Conservation (phyloP, 2,888 invertebrate species). For the Pyrochroa serraticornis region DNA sequence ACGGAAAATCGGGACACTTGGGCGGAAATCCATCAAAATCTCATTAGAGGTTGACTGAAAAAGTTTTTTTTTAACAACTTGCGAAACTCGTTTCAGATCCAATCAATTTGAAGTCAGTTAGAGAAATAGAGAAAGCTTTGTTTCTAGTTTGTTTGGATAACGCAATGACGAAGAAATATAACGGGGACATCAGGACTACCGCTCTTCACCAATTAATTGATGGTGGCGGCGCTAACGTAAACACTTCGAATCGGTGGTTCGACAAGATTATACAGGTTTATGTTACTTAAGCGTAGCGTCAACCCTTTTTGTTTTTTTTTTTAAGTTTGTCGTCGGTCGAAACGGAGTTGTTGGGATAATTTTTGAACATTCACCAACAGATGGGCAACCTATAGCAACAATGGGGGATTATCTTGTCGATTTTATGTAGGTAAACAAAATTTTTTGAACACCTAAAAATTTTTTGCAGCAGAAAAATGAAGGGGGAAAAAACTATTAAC, state of each 20-base stretch:
- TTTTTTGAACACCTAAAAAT: slow-evolving; percentile 4
- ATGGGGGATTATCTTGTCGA: slow-evolving; percentile 81
- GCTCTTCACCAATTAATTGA: slow-evolving; percentile 78
- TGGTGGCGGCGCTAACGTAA: slow-evolving; percentile 75
- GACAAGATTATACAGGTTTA: slow-evolving; percentile 91
- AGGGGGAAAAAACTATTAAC: slow-evolving; percentile 57
- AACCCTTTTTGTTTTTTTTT: slow-evolving; percentile 17
- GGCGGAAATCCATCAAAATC: slow-evolving; percentile 72
- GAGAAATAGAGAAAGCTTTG: slow-evolving; percentile 75
- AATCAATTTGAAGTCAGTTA: slow-evolving; percentile 64
- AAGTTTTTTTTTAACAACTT: not conserved
- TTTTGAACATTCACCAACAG: slow-evolving; percentile 94
- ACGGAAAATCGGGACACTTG: slow-evolving; percentile 82
- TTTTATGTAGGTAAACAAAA: slow-evolving; percentile 68
- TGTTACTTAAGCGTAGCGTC: slow-evolving; percentile 2
- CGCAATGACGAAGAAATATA: slow-evolving; percentile 58
- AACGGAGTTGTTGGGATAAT: slow-evolving; percentile 85
- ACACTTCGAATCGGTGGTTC: slow-evolving; percentile 91
- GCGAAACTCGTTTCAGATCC: slow-evolving; percentile 53
- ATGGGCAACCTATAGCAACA: slow-evolving; percentile 89
- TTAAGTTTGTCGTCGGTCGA: slow-evolving; percentile 77
- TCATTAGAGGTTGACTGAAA: slow-evolving; percentile 62
- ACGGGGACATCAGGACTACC: slow-evolving; percentile 61
- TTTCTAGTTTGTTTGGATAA: slow-evolving; percentile 83
- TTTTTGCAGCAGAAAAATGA: slow-evolving; percentile 47